These are phyloP conservation scores for Pao palembangensis DNA, from an alignment of 2,113 vertebrate species.

Conservation along the genomic window DNA sequence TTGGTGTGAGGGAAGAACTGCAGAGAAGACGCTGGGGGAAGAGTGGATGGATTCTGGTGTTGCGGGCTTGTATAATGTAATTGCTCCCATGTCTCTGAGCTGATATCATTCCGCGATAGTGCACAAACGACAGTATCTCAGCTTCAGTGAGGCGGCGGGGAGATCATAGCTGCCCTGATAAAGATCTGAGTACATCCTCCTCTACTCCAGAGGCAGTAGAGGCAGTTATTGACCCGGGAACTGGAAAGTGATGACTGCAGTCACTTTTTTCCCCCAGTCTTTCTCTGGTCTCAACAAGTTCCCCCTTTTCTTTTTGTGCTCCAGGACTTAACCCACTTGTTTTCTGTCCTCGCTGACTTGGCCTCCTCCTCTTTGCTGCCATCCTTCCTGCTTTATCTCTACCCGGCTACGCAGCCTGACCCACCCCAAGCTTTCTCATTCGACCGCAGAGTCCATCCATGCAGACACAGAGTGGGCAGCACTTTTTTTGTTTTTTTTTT, in stretches of 20 bases:
- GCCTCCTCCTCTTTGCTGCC: background rate
- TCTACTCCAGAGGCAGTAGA: constrained; percentile 68
- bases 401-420: constrained; percentile 10
- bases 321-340: constrained; percentile 44
- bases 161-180: constrained; percentile 77
- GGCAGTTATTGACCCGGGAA: constrained; percentile 75
- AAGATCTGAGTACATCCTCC: constrained; percentile 77
- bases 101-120: constrained; percentile 69
- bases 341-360: background rate
- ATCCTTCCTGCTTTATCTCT: background rate
- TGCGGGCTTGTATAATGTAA: constrained; percentile 73
- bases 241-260: constrained; percentile 63
- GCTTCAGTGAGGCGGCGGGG: constrained; percentile 64
- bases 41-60: constrained; percentile 41
- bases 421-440: constrained; percentile 13
- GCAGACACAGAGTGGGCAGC: constrained; percentile 57
- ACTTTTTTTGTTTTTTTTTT: constrained; percentile 17
- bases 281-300: constrained; percentile 37
- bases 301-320: constrained; percentile 24
- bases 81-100: constrained; percentile 73
- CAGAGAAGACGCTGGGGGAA: constrained; percentile 5
- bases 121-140: constrained; percentile 62
- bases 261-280: constrained; percentile 30
- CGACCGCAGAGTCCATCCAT: constrained; percentile 39
- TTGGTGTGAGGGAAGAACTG: constrained; percentile 1